Conservation (phyloP, 2,888 invertebrate genomes). For the Orthosia gothica region DNA sequence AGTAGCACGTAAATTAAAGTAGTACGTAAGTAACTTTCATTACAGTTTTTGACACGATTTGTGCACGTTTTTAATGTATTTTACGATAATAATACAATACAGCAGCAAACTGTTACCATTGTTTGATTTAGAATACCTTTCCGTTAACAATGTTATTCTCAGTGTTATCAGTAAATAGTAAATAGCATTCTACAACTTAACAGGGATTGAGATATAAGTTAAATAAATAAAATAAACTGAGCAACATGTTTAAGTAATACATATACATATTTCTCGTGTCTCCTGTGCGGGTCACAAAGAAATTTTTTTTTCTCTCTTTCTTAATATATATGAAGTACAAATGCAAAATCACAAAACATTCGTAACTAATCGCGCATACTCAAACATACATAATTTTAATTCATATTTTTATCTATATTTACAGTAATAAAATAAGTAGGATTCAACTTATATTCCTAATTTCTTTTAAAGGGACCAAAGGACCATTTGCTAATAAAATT, state of each 20-base stretch:
- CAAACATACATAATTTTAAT: constrained; percentile 52
- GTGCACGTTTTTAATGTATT: constrained; percentile 56
- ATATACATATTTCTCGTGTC: no score
- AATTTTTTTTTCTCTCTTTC: no score
- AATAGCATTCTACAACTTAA: constrained; percentile 21
- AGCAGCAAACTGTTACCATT: constrained; percentile 52
- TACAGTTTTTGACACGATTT: constrained; percentile 35
- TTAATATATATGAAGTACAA: constrained; percentile 68
- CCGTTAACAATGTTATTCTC: constrained; percentile 17
- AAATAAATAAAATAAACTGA: constrained; percentile 69
- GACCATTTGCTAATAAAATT: constrained; percentile 63
- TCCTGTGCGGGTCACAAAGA: no score
- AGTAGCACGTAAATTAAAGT: constrained; percentile 48
- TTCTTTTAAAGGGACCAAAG: constrained; percentile 65
- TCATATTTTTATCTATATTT: constrained; percentile 71
- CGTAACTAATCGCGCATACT: constrained; percentile 44
- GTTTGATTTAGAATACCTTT: constrained; percentile 54
- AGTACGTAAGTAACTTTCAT: constrained; percentile 34
- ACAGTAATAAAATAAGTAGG: constrained; percentile 74
- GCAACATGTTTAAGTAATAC: constrained; percentile 69
- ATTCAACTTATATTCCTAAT: constrained; percentile 73
- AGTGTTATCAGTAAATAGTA: constrained; percentile 22
- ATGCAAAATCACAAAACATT: constrained; percentile 67
- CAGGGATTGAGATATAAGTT: constrained; percentile 23
- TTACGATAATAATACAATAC: constrained; percentile 68